Evolutionary conservation across 2,113 vertebrate species (phyloP).

Genomic region (Scalopus aquaticus): DNA sequence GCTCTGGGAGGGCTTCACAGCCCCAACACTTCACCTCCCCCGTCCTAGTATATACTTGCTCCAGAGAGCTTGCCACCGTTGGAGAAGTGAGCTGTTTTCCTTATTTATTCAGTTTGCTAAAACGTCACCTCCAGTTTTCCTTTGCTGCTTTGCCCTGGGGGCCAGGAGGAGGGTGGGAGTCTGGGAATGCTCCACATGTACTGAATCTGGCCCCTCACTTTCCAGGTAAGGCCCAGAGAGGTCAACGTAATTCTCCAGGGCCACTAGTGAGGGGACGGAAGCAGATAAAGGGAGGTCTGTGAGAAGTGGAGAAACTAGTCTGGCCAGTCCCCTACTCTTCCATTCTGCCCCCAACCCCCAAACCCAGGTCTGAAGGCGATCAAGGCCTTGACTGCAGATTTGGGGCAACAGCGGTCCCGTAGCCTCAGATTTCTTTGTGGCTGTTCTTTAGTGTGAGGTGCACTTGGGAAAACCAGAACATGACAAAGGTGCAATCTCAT

Average conservation of each 20-base stretch:
- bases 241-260: not conserved
- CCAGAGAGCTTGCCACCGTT: not conserved
- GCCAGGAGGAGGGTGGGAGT: not conserved
- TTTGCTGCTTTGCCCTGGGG: not conserved
- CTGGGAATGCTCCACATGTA: not conserved
- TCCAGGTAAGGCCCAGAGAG: not conserved
- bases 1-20: not conserved
- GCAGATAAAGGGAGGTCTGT: not conserved
- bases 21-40: not conserved
- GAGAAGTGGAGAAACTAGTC: slow-evolving; percentile 44
- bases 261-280: not conserved
- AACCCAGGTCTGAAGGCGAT: not conserved
- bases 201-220: not conserved
- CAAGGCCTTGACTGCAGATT: not conserved
- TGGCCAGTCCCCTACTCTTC: not conserved
- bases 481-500: not conserved
- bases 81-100: not conserved
- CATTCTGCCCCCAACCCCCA: not conserved
- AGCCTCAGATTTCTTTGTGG: not conserved
- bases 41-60: not conserved
- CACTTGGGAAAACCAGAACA: not conserved
- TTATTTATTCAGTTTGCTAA: not conserved
- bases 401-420: not conserved
- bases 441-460: not conserved
- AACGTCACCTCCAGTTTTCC: not conserved